These are phyloP conservation scores for Rostratula benghalensis DNA, from an alignment of 2,113 vertebrate species.

Conservation along the genomic window DNA sequence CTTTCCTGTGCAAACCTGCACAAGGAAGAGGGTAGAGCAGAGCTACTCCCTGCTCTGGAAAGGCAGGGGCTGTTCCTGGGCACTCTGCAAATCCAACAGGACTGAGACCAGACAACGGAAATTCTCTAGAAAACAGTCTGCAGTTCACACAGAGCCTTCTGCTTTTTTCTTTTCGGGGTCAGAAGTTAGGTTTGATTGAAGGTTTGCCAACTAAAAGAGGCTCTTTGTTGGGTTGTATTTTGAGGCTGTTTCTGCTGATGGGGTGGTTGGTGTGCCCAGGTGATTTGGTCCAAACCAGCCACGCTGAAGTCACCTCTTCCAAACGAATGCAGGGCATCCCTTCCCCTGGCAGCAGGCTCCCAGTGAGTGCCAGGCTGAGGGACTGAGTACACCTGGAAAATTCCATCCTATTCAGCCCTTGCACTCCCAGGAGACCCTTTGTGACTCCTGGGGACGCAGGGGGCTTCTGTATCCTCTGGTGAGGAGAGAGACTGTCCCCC, in stretches of 20 bases:
- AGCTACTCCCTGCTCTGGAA: background rate
- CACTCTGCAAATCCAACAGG: accelerated
- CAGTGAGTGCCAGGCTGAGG: background rate
- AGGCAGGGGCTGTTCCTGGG: background rate
- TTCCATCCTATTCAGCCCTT: accelerated
- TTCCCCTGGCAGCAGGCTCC: background rate
- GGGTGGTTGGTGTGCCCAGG: accelerated
- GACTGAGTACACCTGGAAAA: background rate
- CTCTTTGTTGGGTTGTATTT: background rate
- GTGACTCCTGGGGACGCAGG: accelerated
- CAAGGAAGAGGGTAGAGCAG: background rate
- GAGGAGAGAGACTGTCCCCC: accelerated
- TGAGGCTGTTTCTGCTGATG: accelerated
- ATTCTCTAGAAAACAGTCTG: background rate
- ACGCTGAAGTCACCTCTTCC: background rate
- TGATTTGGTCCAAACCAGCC: background rate
- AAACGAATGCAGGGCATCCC: accelerated
- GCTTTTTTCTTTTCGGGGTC: accelerated
- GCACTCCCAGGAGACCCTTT: background rate
- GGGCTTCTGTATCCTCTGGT: accelerated
- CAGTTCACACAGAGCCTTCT: accelerated
- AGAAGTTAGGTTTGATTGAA: background rate
- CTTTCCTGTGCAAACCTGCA: accelerated
- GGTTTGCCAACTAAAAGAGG: accelerated
- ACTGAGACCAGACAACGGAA: background rate